phyloP scores from a whole-genome alignment of 1,140 invertebrate genomes.

The Manduca sexta region DNA sequence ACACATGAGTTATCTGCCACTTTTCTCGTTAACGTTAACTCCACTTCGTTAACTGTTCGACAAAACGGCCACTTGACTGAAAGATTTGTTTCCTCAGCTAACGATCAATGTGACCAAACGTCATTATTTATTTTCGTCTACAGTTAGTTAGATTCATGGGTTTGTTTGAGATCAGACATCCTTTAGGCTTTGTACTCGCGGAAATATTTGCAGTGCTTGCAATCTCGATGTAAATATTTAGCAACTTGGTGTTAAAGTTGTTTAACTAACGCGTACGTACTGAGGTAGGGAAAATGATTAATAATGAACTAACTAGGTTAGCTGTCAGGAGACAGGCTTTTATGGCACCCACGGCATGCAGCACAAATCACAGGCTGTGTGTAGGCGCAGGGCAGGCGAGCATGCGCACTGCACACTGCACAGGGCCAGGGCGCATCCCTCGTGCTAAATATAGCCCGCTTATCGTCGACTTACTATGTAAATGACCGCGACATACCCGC shows the following conservation, averaged over 20 bases:
- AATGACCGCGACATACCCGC: conserved; percentile 61
- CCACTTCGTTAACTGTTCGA: conserved; percentile 35
- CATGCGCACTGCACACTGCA: too few relatives aligned
- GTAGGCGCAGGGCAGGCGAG: conserved; percentile 38
- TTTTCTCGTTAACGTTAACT: conserved; percentile 61
- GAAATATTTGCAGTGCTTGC: too few relatives aligned
- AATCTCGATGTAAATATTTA: too few relatives aligned
- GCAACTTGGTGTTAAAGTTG: too few relatives aligned
- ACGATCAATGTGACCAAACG: neutral
- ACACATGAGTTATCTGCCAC: conserved; percentile 57
- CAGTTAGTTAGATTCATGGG: neutral
- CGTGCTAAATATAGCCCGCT: conserved; percentile 67
- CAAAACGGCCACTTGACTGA: conserved; percentile 43
- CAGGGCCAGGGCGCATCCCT: conserved; percentile 40
- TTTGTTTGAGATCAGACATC: neutral
- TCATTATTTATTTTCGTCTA: neutral
- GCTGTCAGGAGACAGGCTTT: too few relatives aligned
- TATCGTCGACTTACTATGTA: conserved; percentile 68
- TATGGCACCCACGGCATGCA: too few relatives aligned
- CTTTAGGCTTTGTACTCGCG: too few relatives aligned
- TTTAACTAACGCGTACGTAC: too few relatives aligned
- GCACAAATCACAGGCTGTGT: neutral
- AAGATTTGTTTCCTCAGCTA: conserved; percentile 33
- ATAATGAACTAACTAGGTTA: too few relatives aligned
- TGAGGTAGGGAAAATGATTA: too few relatives aligned